Conservation (phyloP, 2,113 vertebrate species). For the Brachyhypopomus gauderio region DNA sequence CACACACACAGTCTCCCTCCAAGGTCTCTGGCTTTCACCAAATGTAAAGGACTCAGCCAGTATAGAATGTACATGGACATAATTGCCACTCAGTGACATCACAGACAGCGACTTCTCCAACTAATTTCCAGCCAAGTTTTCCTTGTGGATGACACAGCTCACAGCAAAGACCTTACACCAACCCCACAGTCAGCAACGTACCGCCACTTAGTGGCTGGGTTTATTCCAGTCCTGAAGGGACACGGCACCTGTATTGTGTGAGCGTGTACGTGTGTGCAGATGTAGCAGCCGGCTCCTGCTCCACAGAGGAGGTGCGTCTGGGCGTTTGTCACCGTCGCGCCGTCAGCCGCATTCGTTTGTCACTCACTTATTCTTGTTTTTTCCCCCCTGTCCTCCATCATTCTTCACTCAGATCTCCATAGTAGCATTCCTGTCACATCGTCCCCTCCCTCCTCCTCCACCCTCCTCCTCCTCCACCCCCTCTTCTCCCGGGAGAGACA, state of each 20-base stretch:
- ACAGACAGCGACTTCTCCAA: background rate
- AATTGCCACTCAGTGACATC: background rate
- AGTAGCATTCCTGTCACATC: slow-evolving; percentile 66
- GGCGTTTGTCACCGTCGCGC: slow-evolving; percentile 17
- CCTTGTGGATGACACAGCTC: too few species aligned
- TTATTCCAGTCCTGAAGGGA: background rate
- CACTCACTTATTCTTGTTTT: slow-evolving; percentile 31
- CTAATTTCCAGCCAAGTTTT: background rate
- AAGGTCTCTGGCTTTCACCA: background rate
- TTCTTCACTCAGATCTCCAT: slow-evolving; percentile 49
- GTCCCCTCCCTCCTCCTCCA: slow-evolving; percentile 23
- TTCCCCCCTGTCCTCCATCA: background rate
- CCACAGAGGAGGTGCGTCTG: slow-evolving; percentile 20
- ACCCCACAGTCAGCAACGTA: background rate
- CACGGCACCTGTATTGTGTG: background rate
- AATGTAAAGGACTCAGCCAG: background rate
- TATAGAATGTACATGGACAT: background rate
- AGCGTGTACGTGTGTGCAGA: background rate
- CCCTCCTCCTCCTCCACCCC: slow-evolving; percentile 34
- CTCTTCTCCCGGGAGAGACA: slow-evolving; percentile 54
- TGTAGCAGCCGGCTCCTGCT: background rate
- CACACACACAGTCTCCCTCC: background rate
- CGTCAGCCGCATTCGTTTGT: background rate
- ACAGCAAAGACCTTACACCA: too few species aligned
- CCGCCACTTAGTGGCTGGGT: background rate